These are phyloP conservation scores for Rhinogobius similis DNA, from an alignment of 2,113 vertebrate species.

Conservation along the genomic window DNA sequence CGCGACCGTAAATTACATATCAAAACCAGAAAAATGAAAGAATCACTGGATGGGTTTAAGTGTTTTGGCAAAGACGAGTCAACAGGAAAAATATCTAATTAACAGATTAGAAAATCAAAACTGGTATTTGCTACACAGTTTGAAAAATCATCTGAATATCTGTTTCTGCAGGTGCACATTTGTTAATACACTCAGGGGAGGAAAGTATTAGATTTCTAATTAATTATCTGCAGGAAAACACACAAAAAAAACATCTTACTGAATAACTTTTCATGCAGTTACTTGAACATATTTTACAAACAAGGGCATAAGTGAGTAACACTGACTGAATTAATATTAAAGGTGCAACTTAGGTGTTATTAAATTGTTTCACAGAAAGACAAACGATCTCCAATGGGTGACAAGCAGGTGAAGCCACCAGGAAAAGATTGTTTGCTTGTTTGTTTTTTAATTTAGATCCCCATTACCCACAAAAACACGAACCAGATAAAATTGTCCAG, in stretches of 20 bases:
- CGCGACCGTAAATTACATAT: conserved; percentile 40
- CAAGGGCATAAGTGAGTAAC: too few species aligned
- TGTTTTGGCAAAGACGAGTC: conserved; percentile 30
- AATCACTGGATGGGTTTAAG: conserved; percentile 37
- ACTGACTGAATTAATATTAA: too few species aligned
- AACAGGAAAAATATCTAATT: conserved; percentile 34
- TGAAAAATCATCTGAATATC: neutral
- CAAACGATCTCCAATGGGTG: too few species aligned
- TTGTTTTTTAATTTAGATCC: too few species aligned
- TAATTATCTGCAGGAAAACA: neutral
- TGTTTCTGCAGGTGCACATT: neutral
- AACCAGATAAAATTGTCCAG: too few species aligned
- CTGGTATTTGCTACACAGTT: conserved; percentile 7
- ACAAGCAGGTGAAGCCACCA: too few species aligned
- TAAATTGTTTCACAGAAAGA: too few species aligned
- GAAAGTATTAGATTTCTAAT: neutral
- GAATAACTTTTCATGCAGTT: neutral
- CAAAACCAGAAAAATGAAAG: conserved; percentile 36
- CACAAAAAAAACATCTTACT: neutral
- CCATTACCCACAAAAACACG: too few species aligned
- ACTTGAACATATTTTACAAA: neutral
- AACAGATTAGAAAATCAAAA: conserved; percentile 22
- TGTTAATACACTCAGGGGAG: neutral
- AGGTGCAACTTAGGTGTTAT: too few species aligned
- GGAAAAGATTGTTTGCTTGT: too few species aligned